Base-by-base conservation (phyloP, 2,888 invertebrate genomes). In the Eupithecia tripunctaria region DNA sequence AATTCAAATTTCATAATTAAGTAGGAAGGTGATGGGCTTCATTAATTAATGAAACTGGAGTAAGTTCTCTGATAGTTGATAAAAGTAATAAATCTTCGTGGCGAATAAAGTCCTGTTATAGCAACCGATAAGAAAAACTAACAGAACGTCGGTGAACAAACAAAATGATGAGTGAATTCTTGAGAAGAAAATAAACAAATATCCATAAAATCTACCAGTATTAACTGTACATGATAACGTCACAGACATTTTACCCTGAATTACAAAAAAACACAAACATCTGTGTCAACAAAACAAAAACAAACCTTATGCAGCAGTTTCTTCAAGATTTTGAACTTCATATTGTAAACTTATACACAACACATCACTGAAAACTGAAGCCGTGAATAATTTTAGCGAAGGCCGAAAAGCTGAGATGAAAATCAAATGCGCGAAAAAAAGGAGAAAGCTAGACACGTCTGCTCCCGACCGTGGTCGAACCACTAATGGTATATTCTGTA, bases 261-360 rank as follows among this genome's bases (percentile, higher is more conserved):
- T 21, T 15, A 67, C 25, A 70, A 85, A 88, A n/a, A 80, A 83
- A 68, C 68, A 74, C 77, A 76, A 68, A 65, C 69, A 68, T 63
- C 67, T 75, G 68, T 62, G 29, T 69, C 67, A 75, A 77, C 70
- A 75, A 75, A 75, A 21, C 89, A 80, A 81, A 93, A 51, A 81
- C 89, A 80, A 81, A 93, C 93, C 92, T 90, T 88, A 74, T 87
- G 91, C 74, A 85, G 84, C 73, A 84, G 84, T 79, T 92, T 93
- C 89, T 92, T 94, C 82, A 94, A 91, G 80, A 94, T 83, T 83
- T 90, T 94, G 80, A 94, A 94, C 86, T 93, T 93, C 94, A 94
- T 93, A 38, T 71, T 79, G 27, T 65, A 12, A 41, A 25, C 68
- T 76, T 78, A 79, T 77, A 80, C 82, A 83, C 85, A 84, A 73